Conservation (phyloP, 2,888 invertebrate genomes). For the Drosophila quinaria region DNA sequence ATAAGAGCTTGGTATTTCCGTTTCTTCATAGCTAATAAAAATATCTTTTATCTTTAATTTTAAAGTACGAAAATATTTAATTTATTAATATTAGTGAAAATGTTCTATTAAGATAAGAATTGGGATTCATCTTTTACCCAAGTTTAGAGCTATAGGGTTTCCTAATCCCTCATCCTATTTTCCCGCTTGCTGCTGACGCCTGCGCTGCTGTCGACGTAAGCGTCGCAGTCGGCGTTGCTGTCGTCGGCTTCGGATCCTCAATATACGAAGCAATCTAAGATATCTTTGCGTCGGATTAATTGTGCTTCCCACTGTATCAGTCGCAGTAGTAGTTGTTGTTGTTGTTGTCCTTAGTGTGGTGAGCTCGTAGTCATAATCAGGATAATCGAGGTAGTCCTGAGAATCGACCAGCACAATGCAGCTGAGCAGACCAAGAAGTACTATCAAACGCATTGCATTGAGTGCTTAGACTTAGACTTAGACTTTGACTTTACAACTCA, state of each 20-base stretch:
- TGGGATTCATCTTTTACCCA: background rate
- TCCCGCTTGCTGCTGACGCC: background rate
- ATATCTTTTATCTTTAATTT: too few species aligned
- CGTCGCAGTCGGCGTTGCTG: background rate
- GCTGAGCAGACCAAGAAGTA: conserved; percentile 10
- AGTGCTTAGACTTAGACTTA: background rate
- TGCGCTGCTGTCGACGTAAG: background rate
- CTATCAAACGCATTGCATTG: conserved; percentile 13
- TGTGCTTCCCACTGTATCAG: background rate
- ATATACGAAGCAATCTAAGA: background rate
- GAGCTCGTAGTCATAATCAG: background rate
- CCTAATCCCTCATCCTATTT: background rate
- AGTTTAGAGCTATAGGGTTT: background rate
- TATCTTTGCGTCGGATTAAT: background rate
- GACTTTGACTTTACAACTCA: background rate
- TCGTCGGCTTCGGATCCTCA: background rate
- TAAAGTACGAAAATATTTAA: too few species aligned
- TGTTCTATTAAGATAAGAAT: background rate
- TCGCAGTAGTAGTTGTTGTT: background rate
- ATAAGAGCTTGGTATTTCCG: too few species aligned
- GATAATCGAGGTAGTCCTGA: background rate
- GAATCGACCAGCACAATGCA: conserved; percentile 11
- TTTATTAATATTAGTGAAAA: too few species aligned
- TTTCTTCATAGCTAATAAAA: too few species aligned
- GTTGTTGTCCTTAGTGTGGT: too few species aligned